These are phyloP conservation scores for Papilio polytes DNA, from an alignment of 1,140 invertebrate genomes.

Conservation along the genomic window DNA sequence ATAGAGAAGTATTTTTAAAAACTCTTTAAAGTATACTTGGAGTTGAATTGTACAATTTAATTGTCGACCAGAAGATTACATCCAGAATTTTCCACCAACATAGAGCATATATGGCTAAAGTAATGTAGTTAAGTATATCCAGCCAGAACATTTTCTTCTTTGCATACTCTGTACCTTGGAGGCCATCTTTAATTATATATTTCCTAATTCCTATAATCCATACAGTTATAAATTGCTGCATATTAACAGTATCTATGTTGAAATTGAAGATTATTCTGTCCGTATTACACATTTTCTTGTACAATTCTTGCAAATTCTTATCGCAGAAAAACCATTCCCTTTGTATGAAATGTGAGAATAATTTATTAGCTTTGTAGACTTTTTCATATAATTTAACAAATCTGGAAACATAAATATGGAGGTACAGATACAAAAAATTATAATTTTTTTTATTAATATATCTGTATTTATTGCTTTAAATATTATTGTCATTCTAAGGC, in stretches of 20 bases:
- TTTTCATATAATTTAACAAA: conserved; percentile 46
- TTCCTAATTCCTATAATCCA: conserved; percentile 48
- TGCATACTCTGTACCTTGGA: conserved; percentile 40
- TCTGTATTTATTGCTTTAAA: too few species aligned
- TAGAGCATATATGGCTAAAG: conserved; percentile 1
- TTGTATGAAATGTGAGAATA: conserved; percentile 42
- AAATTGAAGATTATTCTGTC: conserved; percentile 49
- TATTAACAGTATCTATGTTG: conserved; percentile 41
- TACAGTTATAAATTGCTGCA: conserved; percentile 12
- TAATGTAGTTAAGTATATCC: conserved; percentile 34
- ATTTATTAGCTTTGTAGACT: conserved; percentile 22
- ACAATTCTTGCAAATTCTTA: conserved; percentile 38
- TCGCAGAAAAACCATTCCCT: conserved; percentile 48
- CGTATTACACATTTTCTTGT: conserved; percentile 29
- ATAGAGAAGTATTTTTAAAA: too few species aligned
- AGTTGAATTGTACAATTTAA: not conserved
- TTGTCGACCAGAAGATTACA: not conserved
- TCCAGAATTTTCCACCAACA: not conserved
- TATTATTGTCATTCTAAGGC: too few species aligned
- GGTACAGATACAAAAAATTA: not conserved
- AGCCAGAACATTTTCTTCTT: conserved; percentile 43
- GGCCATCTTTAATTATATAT: conserved; percentile 53
- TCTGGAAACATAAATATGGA: conserved; percentile 43
- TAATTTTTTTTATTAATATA: too few species aligned
- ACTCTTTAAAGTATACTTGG: not conserved